Conservation (phyloP, 2,888 invertebrate species). For the Mesorhabditis spiculigera region DNA sequence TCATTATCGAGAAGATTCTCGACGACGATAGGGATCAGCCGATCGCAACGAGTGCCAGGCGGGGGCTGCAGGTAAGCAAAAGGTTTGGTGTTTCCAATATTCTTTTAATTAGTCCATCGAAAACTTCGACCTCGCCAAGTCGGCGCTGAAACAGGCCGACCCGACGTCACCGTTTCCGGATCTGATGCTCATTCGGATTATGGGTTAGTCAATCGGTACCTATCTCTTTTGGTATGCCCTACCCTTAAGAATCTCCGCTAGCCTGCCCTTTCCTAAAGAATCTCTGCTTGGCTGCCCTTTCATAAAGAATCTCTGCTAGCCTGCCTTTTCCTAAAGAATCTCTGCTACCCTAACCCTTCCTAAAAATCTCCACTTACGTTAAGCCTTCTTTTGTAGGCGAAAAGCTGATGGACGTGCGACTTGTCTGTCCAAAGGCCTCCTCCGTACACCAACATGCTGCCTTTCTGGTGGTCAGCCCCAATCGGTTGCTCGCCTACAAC, state of each 20-base stretch:
- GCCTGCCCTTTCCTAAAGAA: too few relatives aligned
- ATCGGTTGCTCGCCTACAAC: constrained; percentile 39
- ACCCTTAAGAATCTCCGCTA: too few relatives aligned
- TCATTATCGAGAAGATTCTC: constrained; percentile 8
- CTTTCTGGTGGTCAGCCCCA: constrained; percentile 39
- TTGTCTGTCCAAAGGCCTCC: constrained; percentile 27
- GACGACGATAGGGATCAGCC: constrained; percentile 14
- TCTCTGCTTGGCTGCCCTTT: not conserved
- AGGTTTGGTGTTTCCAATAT: not conserved
- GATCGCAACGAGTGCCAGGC: constrained; percentile 15
- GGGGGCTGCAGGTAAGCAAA: constrained; percentile 17
- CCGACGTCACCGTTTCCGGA: constrained; percentile 37
- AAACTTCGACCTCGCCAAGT: constrained; percentile 25
- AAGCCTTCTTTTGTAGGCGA: constrained; percentile 16
- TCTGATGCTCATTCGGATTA: constrained; percentile 43
- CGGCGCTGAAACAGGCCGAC: constrained; percentile 25
- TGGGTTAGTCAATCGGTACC: too few relatives aligned
- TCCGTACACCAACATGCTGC: constrained; percentile 33
- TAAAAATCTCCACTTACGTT: not conserved
- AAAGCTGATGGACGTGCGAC: constrained; percentile 40
- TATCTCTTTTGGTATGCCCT: too few relatives aligned
- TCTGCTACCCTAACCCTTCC: too few relatives aligned
- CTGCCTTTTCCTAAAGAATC: too few relatives aligned
- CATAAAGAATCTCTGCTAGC: not conserved
- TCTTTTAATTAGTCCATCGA: constrained; percentile 9